These are phyloP conservation scores for Liasis olivaceus DNA, from an alignment of 2,797 vertebrate species.

Conservation along the genomic window DNA sequence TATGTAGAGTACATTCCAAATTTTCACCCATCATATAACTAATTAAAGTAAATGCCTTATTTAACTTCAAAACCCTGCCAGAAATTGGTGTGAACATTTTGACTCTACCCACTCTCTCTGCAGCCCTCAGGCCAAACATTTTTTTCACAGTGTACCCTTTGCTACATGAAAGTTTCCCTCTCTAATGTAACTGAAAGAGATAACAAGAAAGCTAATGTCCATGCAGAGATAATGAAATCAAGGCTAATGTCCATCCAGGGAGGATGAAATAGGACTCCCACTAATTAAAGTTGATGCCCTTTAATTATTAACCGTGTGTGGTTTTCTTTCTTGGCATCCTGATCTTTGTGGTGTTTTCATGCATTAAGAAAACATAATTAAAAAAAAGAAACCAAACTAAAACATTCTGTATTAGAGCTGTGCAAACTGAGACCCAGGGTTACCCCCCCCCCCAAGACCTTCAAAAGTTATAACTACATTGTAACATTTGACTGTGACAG, in stretches of 20 bases:
- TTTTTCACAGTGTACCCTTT: background rate
- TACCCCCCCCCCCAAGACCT: background rate
- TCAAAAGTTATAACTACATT: background rate
- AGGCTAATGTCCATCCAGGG: background rate
- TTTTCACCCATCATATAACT: background rate
- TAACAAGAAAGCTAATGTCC: background rate
- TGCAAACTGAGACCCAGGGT: background rate
- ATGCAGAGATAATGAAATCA: background rate
- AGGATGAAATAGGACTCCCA: background rate
- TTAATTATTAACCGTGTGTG: background rate
- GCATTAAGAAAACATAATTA: background rate
- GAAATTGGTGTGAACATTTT: background rate
- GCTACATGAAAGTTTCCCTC: background rate
- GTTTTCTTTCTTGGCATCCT: background rate
- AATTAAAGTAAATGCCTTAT: background rate
- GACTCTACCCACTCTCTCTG: background rate
- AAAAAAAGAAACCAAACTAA: background rate
- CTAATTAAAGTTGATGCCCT: background rate
- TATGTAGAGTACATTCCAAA: background rate
- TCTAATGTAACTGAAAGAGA: background rate
- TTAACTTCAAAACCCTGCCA: background rate
- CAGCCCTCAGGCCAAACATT: background rate
- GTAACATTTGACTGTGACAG: background rate
- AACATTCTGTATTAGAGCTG: background rate
- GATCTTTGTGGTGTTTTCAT: background rate